phyloP scores from a whole-genome alignment of 2,888 invertebrate genomes.

The Amphiduros pacificus region DNA sequence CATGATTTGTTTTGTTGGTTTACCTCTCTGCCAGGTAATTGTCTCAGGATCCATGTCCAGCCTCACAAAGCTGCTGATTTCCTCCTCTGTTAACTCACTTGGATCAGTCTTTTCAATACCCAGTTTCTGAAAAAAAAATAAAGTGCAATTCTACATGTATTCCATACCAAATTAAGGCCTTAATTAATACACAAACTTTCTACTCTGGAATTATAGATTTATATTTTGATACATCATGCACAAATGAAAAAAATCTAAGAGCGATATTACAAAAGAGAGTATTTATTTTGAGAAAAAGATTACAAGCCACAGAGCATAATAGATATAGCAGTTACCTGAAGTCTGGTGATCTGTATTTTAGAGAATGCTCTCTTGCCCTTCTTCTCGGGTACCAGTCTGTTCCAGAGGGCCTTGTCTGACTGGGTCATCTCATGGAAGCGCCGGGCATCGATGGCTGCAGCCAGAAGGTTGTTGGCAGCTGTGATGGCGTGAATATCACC shows the following conservation, averaged over 20 bases:
- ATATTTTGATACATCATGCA: too few species aligned
- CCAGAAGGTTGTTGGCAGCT: slow-evolving; percentile 95
- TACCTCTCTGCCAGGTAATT: slow-evolving; percentile 92
- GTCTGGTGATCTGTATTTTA: slow-evolving; percentile 77
- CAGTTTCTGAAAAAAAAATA: slow-evolving; percentile 61
- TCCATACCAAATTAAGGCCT: not conserved
- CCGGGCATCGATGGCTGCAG: slow-evolving; percentile 94
- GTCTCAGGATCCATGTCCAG: slow-evolving; percentile 87
- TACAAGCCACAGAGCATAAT: too few species aligned
- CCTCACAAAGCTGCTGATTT: slow-evolving; percentile 78
- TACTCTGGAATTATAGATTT: too few species aligned
- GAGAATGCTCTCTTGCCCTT: slow-evolving; percentile 84
- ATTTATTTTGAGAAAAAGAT: too few species aligned
- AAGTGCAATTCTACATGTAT: too few species aligned
- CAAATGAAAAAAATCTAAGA: too few species aligned
- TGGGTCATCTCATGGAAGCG: slow-evolving; percentile 97
- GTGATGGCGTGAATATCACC: slow-evolving; percentile 96
- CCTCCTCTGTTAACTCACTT: slow-evolving; percentile 75
- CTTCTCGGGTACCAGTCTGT: slow-evolving; percentile 82
- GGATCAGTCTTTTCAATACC: slow-evolving; percentile 88
- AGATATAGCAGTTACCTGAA: slow-evolving; percentile 59
- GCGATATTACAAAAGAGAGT: too few species aligned
- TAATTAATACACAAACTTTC: too few species aligned
- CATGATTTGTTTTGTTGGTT: not conserved
- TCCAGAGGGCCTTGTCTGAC: slow-evolving; percentile 77